Conservation (phyloP, 2,797 vertebrate species). For the Tadarida brasiliensis region DNA sequence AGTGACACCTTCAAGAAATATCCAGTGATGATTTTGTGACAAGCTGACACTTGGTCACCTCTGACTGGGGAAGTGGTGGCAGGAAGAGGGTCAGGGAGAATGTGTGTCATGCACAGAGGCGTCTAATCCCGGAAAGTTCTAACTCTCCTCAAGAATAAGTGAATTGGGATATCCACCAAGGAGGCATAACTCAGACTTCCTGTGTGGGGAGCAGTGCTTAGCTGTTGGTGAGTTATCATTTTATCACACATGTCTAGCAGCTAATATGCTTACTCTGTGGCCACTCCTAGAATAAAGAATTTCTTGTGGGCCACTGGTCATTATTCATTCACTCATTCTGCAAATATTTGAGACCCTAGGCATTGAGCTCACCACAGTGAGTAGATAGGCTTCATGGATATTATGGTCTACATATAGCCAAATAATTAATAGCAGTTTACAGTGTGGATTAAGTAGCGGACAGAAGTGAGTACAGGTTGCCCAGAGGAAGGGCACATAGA, state of each 20-base stretch:
- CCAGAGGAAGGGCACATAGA: background rate
- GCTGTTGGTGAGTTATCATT: background rate
- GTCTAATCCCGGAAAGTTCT: background rate
- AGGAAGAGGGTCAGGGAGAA: background rate
- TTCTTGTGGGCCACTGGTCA: background rate
- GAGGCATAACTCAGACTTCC: background rate
- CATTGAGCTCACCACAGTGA: background rate
- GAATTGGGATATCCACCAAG: background rate
- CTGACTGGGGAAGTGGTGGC: background rate
- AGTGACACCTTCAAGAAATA: background rate
- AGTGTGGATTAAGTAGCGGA: background rate
- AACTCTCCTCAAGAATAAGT: background rate
- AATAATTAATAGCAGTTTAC: background rate
- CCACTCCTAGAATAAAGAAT: background rate
- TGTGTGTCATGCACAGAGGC: background rate
- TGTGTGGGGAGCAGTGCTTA: background rate
- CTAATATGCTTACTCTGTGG: background rate
- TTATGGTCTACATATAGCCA: background rate
- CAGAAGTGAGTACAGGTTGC: background rate
- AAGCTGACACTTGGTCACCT: background rate
- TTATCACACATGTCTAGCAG: accelerated
- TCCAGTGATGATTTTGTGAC: background rate
- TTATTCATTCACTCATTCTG: background rate
- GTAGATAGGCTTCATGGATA: background rate
- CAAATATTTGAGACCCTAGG: background rate